Conservation (phyloP, 2,797 vertebrate genomes). For the Gorsachius magnificus region DNA sequence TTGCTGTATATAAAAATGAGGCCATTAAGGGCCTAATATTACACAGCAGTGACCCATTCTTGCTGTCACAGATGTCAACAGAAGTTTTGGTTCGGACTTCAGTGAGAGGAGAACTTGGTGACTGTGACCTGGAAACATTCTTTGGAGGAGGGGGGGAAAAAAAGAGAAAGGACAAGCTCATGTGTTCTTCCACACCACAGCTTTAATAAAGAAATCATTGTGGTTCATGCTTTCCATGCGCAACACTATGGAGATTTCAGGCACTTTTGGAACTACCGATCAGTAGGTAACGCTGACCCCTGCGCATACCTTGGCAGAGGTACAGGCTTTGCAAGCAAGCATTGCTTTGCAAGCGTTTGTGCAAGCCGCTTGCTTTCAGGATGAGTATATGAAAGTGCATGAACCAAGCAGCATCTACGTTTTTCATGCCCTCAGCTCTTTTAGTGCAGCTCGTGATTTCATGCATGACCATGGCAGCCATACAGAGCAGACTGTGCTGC, state of each 20-base stretch:
- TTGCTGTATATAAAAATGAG: background rate
- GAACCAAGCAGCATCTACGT: background rate
- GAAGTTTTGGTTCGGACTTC: background rate
- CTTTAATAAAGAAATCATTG: background rate
- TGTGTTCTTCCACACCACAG: background rate
- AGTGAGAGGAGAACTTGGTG: background rate
- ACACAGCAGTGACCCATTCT: background rate
- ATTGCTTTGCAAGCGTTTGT: background rate
- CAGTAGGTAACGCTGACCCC: background rate
- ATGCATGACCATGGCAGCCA: rapidly evolving
- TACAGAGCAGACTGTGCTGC: background rate
- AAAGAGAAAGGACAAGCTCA: background rate
- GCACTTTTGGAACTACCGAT: background rate
- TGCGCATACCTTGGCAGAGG: rapidly evolving
- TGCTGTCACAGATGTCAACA: background rate
- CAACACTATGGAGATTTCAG: background rate
- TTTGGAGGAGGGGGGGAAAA: rapidly evolving
- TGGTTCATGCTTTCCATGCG: background rate
- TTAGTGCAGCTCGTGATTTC: background rate
- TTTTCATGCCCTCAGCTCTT: background rate
- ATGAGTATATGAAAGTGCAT: background rate
- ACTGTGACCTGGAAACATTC: background rate
- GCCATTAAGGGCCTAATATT: background rate
- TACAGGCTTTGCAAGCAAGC: background rate
- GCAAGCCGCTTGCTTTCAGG: background rate